Evolutionary conservation across 2,888 invertebrate species (phyloP).

Genomic region (Sinelater perroti): DNA sequence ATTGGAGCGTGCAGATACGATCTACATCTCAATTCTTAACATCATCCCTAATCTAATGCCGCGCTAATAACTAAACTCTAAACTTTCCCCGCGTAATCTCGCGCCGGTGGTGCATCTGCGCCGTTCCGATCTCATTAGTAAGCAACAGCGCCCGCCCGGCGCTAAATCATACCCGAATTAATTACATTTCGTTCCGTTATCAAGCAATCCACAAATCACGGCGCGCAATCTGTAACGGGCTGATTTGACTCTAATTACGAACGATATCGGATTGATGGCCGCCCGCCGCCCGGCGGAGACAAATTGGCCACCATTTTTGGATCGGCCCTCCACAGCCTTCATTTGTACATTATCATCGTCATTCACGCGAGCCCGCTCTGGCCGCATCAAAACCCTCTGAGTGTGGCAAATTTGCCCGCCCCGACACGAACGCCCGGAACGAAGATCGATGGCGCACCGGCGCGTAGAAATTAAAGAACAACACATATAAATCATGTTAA

Average conservation of each 20-base stretch:
- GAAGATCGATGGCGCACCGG: too few species aligned
- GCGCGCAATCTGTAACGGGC: conserved; percentile 55
- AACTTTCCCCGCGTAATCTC: conserved; percentile 33
- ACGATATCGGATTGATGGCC: conserved; percentile 50
- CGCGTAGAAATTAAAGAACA: conserved; percentile 23
- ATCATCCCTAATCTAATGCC: conserved; percentile 33
- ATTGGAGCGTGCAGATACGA: conserved; percentile 23
- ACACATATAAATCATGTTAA: conserved; percentile 27
- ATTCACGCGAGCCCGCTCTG: too few species aligned
- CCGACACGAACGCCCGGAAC: too few species aligned
- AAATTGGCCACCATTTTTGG: conserved; percentile 26
- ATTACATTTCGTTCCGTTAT: conserved; percentile 59
- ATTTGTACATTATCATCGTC: too few species aligned
- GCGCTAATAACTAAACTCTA: conserved; percentile 28
- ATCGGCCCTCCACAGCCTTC: conserved; percentile 17
- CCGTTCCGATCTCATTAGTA: conserved; percentile 52
- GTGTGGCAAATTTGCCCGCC: too few species aligned
- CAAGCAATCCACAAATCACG: conserved; percentile 60
- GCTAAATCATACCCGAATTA: conserved; percentile 58
- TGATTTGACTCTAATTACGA: conserved; percentile 58
- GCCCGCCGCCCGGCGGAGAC: conserved; percentile 43
- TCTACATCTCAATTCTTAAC: conserved; percentile 34
- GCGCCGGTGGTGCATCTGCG: conserved; percentile 31
- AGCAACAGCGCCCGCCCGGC: conserved; percentile 48
- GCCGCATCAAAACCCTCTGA: too few species aligned